These are phyloP conservation scores for Drosophila obscura DNA, from an alignment of 1,140 invertebrate species.

Conservation along the genomic window DNA sequence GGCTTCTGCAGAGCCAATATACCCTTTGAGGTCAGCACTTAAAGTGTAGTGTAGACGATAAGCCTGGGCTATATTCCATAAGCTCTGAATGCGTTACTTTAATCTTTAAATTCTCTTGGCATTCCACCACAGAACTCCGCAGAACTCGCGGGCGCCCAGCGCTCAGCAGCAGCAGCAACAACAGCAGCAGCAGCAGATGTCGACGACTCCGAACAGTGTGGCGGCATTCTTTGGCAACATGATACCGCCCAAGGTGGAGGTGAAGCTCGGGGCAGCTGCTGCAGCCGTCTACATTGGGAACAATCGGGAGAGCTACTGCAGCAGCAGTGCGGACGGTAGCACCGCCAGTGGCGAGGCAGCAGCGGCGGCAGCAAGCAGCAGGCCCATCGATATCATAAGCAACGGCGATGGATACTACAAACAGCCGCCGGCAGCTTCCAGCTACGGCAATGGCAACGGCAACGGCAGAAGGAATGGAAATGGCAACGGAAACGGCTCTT, in stretches of 20 bases:
- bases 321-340: slow-evolving; percentile 65
- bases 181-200: slow-evolving; percentile 34
- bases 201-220: slow-evolving; percentile 71
- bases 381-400: slow-evolving; percentile 73
- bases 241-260: slow-evolving; percentile 81
- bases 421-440: slow-evolving; percentile 36
- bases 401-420: slow-evolving; percentile 53
- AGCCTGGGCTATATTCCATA: background rate
- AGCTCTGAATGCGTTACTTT: background rate
- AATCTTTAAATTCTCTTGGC: background rate
- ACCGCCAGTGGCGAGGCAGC: slow-evolving; percentile 33
- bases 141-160: slow-evolving; percentile 56
- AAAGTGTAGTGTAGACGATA: too few relatives aligned
- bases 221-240: slow-evolving; percentile 81
- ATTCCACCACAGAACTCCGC: slow-evolving; percentile 49
- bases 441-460: slow-evolving; percentile 43
- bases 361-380: slow-evolving; percentile 30
- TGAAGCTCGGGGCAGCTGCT: slow-evolving; percentile 58
- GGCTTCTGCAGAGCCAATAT: too few relatives aligned
- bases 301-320: slow-evolving; percentile 62
- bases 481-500: slow-evolving; percentile 33
- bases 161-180: slow-evolving; percentile 43
- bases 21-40: too few relatives aligned
- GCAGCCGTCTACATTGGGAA: slow-evolving; percentile 29
- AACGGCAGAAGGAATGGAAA: slow-evolving; percentile 46